phyloP scores from a whole-genome alignment of 2,113 vertebrate genomes.

The Arothron firmamentum region DNA sequence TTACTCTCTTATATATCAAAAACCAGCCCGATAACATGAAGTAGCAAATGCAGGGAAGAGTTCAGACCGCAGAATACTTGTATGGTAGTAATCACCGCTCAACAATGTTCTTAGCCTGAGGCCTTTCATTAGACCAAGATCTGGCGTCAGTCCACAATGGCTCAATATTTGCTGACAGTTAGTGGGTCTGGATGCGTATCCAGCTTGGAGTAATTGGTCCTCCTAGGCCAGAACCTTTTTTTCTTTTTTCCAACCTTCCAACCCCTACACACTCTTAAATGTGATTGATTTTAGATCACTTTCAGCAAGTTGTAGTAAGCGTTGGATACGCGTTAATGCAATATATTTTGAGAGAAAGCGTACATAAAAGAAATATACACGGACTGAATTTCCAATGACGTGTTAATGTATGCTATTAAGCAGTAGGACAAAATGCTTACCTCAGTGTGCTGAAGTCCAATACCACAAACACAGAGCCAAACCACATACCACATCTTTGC shows the following conservation, averaged over 20 bases:
- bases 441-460: too few relatives aligned
- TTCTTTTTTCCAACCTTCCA: conserved; percentile 3
- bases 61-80: conserved; percentile 12
- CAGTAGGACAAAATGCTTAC: too few relatives aligned
- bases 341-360: background rate
- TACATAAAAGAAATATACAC: background rate
- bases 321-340: background rate
- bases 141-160: conserved; percentile 25
- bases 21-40: background rate
- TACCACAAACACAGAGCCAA: background rate
- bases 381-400: too few relatives aligned
- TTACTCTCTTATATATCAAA: conserved; percentile 6
- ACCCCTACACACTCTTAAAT: conserved; percentile 11
- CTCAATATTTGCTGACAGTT: conserved; percentile 43
- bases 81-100: conserved; percentile 24
- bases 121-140: conserved; percentile 36
- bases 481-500: background rate
- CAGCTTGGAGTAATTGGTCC: conserved; percentile 30
- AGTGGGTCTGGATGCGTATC: conserved; percentile 17
- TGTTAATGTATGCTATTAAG: too few relatives aligned
- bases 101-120: conserved; percentile 3
- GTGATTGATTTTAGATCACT: conserved; percentile 17
- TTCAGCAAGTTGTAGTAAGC: background rate
- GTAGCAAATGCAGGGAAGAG: background rate
- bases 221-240: conserved; percentile 24